Evolutionary conservation across 2,888 invertebrate genomes (phyloP).

Genomic region (Chromoteleia sp.): DNA sequence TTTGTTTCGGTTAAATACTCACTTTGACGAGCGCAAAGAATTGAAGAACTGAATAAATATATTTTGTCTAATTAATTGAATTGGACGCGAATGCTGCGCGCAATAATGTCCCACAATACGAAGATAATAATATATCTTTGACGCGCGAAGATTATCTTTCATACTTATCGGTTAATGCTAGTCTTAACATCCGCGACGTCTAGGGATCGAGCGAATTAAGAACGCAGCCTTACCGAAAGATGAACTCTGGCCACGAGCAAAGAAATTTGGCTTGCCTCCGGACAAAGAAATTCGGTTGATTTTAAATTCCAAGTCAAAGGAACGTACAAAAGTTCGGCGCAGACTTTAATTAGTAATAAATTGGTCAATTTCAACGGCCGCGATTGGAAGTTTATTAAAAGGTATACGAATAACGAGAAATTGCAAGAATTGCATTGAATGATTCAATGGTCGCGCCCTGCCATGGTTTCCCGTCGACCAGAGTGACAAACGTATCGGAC

Average conservation of each 20-base stretch:
- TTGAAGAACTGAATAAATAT: too few species aligned
- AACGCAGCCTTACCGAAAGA: constrained; percentile 16
- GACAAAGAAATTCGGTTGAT: constrained; percentile 43
- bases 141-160: constrained; percentile 41
- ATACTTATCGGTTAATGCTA: constrained; percentile 39
- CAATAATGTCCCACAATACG: background rate
- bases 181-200: constrained; percentile 23
- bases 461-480: background rate
- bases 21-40: too few species aligned
- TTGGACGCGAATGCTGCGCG: background rate
- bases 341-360: constrained; percentile 62
- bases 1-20: too few species aligned
- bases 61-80: background rate
- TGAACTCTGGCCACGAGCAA: constrained; percentile 25
- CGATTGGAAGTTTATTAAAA: constrained; percentile 58
- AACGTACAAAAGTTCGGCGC: constrained; percentile 40
- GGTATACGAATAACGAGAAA: constrained; percentile 65
- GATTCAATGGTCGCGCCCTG: constrained; percentile 29
- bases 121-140: constrained; percentile 38
- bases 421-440: constrained; percentile 62
- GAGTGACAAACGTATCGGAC: constrained; percentile 53
- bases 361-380: constrained; percentile 43
- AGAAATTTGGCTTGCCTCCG: too few species aligned
- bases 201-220: constrained; percentile 30
- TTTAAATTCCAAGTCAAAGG: constrained; percentile 36